Evolutionary conservation across 2,888 invertebrate species (phyloP).

Genomic region (Conomelus anceps): DNA sequence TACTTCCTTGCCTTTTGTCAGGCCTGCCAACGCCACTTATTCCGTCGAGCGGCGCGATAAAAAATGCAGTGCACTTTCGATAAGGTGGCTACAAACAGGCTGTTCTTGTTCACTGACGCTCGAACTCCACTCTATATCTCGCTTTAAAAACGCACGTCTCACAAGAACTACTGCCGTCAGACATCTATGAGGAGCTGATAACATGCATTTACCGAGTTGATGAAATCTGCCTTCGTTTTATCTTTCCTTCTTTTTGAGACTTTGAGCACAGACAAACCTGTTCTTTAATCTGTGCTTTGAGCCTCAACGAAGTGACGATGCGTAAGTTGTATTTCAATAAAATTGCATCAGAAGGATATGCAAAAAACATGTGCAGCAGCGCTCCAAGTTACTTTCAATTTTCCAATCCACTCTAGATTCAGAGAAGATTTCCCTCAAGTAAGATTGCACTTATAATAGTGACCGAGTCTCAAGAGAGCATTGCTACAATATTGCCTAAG

Average conservation of each 20-base stretch:
- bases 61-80: neutral
- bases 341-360: neutral
- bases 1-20: neutral
- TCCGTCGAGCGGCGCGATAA: neutral
- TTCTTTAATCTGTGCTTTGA: no score
- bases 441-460: neutral
- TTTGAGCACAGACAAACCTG: no score
- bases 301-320: neutral
- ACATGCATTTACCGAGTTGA: neutral
- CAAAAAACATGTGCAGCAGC: neutral
- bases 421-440: neutral
- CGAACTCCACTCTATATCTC: neutral
- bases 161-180: neutral
- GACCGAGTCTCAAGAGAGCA: neutral
- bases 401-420: neutral
- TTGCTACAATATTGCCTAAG: neutral
- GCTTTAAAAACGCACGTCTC: neutral
- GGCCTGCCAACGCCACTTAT: neutral
- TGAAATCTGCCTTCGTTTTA: neutral
- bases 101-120: neutral
- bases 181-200: neutral
- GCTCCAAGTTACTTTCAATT: neutral
- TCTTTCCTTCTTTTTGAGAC: no score
- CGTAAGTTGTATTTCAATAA: neutral
- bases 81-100: neutral